Conservation (phyloP, 2,797 vertebrate genomes). For the Muscicapa striata region DNA sequence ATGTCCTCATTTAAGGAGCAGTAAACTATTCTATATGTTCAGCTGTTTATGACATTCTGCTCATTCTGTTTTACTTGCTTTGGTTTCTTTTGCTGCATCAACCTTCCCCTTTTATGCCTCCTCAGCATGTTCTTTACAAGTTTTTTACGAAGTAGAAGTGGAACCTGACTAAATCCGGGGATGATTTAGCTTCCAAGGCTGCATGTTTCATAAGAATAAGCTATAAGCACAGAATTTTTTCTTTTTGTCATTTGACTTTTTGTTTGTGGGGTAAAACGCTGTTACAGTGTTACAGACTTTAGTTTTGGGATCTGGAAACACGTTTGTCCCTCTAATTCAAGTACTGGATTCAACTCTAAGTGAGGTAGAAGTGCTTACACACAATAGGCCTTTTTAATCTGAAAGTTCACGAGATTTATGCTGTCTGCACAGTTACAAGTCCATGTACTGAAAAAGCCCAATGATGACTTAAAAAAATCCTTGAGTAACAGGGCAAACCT, state of each 20-base stretch:
- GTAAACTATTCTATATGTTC: not conserved
- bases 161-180: not conserved
- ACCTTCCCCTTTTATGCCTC: not conserved
- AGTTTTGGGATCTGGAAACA: not conserved
- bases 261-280: not conserved
- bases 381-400: not conserved
- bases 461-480: not conserved
- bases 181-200: not conserved
- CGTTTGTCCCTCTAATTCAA: not conserved
- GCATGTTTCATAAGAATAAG: not conserved
- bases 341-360: not conserved
- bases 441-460: not conserved
- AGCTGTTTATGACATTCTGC: not conserved
- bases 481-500: not conserved
- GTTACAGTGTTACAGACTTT: not conserved
- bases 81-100: not conserved
- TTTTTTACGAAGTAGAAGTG: not conserved
- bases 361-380: not conserved
- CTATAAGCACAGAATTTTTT: not conserved
- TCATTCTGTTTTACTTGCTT: not conserved
- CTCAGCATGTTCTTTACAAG: not conserved
- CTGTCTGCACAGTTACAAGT: not conserved
- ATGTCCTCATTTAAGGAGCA: not conserved
- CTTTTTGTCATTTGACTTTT: not conserved
- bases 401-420: not conserved